phyloP scores from a whole-genome alignment of 2,888 invertebrate genomes.

The Pheosia tremula region DNA sequence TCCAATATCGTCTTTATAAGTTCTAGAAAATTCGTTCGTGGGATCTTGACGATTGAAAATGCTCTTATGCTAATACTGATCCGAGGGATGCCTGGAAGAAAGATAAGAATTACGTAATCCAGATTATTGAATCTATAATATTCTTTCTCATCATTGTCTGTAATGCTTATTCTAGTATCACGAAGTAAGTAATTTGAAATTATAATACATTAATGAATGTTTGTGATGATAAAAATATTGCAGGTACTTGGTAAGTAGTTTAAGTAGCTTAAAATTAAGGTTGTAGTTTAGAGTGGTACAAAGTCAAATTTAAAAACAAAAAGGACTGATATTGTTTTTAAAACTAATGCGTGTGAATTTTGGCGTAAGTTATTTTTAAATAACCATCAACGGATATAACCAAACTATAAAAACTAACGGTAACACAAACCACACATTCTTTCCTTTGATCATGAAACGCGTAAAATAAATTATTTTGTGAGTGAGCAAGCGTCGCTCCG shows the following conservation, averaged over 20 bases:
- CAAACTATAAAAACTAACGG: constrained; percentile 23
- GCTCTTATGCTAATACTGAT: constrained; percentile 50
- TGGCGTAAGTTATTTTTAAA: too few relatives aligned
- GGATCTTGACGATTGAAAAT: constrained; percentile 60
- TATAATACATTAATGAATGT: constrained; percentile 25
- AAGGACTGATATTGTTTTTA: too few relatives aligned
- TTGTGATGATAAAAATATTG: not conserved
- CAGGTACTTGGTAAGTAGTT: too few relatives aligned
- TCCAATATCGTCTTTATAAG: constrained; percentile 65
- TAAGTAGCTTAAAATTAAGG: too few relatives aligned
- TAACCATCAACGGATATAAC: constrained; percentile 9
- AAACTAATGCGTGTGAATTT: too few relatives aligned
- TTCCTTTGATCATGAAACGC: constrained; percentile 28
- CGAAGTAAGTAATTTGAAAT: constrained; percentile 24
- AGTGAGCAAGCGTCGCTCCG: constrained; percentile 31
- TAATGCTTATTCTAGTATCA: constrained; percentile 23
- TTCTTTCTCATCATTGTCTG: constrained; percentile 24
- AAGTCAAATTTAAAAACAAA: too few relatives aligned
- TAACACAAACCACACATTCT: constrained; percentile 19
- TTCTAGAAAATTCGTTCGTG: constrained; percentile 40
- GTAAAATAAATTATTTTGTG: constrained; percentile 36
- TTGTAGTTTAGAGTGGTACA: too few relatives aligned
- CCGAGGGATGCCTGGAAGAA: constrained; percentile 27
- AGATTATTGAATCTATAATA: constrained; percentile 38
- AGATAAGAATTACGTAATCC: constrained; percentile 37